Evolutionary conservation across 2,888 invertebrate genomes (phyloP).

Genomic region (Drosophila buzzatii): DNA sequence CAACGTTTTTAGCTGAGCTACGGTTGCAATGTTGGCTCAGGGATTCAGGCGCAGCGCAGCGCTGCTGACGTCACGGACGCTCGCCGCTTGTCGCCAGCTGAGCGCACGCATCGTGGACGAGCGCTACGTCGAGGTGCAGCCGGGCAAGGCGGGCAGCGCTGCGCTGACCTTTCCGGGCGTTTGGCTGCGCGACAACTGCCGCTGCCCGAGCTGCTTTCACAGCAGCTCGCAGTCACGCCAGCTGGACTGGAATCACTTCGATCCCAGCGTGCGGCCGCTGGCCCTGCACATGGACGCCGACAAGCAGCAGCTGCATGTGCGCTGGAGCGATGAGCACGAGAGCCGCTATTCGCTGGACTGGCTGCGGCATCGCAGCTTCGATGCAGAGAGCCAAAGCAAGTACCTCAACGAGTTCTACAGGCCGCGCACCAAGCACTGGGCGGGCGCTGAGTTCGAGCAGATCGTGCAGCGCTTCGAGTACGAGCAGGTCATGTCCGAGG

Average conservation of each 20-base stretch:
- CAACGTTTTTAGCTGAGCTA: not conserved
- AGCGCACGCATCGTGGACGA: slow-evolving; percentile 71
- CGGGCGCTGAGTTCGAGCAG: slow-evolving; percentile 86
- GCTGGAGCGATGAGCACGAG: slow-evolving; percentile 88
- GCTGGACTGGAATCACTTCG: slow-evolving; percentile 88
- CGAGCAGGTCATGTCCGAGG: slow-evolving; percentile 86
- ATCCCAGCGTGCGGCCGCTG: slow-evolving; percentile 86
- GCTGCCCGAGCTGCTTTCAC: slow-evolving; percentile 89
- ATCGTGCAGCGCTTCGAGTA: slow-evolving; percentile 87
- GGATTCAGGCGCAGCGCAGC: slow-evolving; percentile 21
- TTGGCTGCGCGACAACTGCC: slow-evolving; percentile 92
- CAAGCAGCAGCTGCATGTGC: slow-evolving; percentile 82
- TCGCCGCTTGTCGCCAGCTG: slow-evolving; percentile 29
- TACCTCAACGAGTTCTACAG: slow-evolving; percentile 87
- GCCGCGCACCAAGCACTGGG: slow-evolving; percentile 87
- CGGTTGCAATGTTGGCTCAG: slow-evolving; percentile 43
- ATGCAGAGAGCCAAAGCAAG: slow-evolving; percentile 83
- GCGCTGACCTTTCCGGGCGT: slow-evolving; percentile 87
- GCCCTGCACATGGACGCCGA: slow-evolving; percentile 60
- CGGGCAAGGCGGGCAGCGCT: slow-evolving; percentile 25
- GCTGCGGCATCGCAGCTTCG: slow-evolving; percentile 88
- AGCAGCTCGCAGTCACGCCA: slow-evolving; percentile 88
- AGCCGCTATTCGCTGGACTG: slow-evolving; percentile 87
- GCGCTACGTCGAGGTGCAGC: slow-evolving; percentile 67
- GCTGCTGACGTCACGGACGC: not conserved